phyloP scores from a whole-genome alignment of 1,140 invertebrate genomes.

The Fopius arisanus region DNA sequence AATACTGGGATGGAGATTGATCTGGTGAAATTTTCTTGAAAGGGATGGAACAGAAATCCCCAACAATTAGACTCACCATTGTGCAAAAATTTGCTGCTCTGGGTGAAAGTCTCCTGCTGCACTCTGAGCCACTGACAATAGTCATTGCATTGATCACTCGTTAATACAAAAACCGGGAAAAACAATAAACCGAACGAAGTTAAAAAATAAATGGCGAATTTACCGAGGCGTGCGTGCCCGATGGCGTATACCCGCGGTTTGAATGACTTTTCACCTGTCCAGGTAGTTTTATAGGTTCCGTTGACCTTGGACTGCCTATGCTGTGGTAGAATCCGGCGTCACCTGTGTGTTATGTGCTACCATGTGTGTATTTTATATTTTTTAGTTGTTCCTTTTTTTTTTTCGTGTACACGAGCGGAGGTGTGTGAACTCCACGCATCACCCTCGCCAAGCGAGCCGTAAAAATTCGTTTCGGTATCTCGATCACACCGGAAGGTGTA shows the following conservation, averaged over 20 bases:
- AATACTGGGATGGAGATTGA: too few species aligned
- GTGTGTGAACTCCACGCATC: constrained; percentile 22
- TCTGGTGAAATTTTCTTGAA: too few species aligned
- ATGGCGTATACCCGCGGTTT: constrained; percentile 31
- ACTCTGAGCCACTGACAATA: background rate
- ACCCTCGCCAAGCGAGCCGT: constrained; percentile 40
- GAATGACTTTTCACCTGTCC: constrained; percentile 34
- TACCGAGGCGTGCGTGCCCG: background rate
- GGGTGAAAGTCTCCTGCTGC: background rate
- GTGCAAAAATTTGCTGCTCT: background rate
- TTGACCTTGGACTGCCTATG: constrained; percentile 41
- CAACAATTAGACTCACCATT: constrained; percentile 3
- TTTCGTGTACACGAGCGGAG: background rate
- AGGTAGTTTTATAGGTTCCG: constrained; percentile 46
- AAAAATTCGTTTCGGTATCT: constrained; percentile 36
- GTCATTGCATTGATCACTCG: constrained; percentile 15
- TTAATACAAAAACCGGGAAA: background rate
- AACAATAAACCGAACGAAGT: background rate
- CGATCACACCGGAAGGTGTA: constrained; percentile 28
- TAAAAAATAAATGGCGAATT: background rate
- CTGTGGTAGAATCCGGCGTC: constrained; percentile 13
- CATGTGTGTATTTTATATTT: background rate
- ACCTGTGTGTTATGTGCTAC: background rate
- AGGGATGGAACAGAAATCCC: too few species aligned
- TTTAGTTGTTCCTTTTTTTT: background rate